Evolutionary conservation across 2,888 invertebrate species (phyloP), one percentile per base, ranked within the genome.

Genomic region (Agapetus fuscipes): DNA sequence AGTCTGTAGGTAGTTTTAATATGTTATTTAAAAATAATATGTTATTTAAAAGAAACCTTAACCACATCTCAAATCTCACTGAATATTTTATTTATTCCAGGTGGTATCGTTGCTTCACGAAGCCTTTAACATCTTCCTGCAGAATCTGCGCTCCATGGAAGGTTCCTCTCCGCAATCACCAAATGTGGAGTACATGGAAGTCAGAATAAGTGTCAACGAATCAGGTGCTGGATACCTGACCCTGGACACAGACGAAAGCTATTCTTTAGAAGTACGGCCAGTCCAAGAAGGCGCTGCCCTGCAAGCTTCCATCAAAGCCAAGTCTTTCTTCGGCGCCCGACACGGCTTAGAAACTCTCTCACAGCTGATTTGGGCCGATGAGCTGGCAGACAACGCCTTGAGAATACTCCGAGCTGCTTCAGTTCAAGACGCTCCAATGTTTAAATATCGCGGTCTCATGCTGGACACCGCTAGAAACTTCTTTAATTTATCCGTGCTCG

Each of bases 381-480:
- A 83, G 14, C 70, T 68, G 36, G 66, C 67, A 1, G 75, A 74
- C 3, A 74, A 73, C 3, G 62, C 75, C 3, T 60, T 86, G 34
- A 71, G 78, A 25, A 71, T 77, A 5, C 60, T 86, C 0, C 75
- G 78, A 45, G 78, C 77, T 20, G 82, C 78, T 0, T 65, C 68
- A 2, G 67, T 86, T 1, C 71, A 76, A 37, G 95, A 96, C 59
- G 77, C 74, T 15, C 96, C 96, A 0, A 70, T 77, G 27, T 76
- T 74, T 51, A 59, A 64, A 35, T 91, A 88, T 59, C 76, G 96
- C 27, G 95, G 95, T 3, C 61, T 96, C 1, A 76, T 94, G 61
- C 62, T 96, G 34, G 96, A 96, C 56, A 91, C 95, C 0, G 83
- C 93, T 0, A 70, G 96, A 14, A 93, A 95, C 60, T 96, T 78